Evolutionary conservation across 1,140 invertebrate species (phyloP).

Genomic region (Archivesica marissinica): DNA sequence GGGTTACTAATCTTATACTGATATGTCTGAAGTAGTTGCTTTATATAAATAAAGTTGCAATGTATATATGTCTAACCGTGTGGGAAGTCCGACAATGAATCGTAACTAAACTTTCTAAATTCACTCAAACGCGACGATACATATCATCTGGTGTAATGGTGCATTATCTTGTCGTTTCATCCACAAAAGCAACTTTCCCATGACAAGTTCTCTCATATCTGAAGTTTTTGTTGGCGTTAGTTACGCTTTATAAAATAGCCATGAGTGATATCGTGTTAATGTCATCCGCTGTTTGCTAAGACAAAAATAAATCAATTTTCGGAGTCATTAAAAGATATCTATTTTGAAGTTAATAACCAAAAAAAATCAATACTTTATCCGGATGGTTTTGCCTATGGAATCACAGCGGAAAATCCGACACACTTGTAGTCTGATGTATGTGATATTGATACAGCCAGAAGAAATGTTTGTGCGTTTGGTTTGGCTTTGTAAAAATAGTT

Average conservation of each 20-base stretch:
- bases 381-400: no score
- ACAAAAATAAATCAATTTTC: background rate
- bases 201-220: background rate
- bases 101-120: background rate
- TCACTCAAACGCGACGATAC: conserved; percentile 9
- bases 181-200: conserved; percentile 19
- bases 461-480: no score
- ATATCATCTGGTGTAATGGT: conserved; percentile 1
- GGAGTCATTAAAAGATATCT: background rate
- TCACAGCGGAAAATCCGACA: no score
- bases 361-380: no score
- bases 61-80: background rate
- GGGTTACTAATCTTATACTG: no score
- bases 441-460: no score
- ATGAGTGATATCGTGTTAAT: background rate
- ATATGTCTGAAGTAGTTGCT: background rate
- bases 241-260: background rate
- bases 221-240: background rate
- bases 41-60: background rate
- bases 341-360: no score
- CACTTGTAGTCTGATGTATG: no score
- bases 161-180: conserved; percentile 19
- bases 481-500: no score
- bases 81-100: conserved; percentile 22
- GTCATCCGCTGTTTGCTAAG: background rate